Conservation (phyloP, 37 sponge, comb jelly and placozoan species). For the Chondrilla cf. caribensis region DNA sequence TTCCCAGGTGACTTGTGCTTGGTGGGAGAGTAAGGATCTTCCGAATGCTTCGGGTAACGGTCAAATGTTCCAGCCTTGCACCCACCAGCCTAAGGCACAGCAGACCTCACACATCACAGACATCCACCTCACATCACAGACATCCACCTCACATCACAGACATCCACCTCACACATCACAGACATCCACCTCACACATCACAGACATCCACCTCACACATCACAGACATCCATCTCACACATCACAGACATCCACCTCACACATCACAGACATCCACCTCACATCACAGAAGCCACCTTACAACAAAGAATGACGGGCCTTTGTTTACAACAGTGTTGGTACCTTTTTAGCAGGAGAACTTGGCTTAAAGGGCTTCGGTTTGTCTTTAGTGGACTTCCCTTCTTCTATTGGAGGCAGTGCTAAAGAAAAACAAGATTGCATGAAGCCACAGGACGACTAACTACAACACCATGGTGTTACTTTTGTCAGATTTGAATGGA, state of each 20-base stretch:
- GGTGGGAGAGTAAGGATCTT: slow-evolving; percentile 58
- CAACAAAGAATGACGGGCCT: not conserved
- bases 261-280: too few relatives aligned
- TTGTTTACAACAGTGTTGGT: not conserved
- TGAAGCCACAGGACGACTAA: not conserved
- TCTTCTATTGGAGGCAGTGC: slow-evolving; percentile 47
- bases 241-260: too few relatives aligned
- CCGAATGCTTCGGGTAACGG: slow-evolving; percentile 87
- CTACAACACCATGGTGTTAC: slow-evolving; percentile 23
- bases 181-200: too few relatives aligned
- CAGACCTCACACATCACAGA: too few relatives aligned
- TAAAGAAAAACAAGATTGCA: not conserved
- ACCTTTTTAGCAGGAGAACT: slow-evolving; percentile 85
- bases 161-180: too few relatives aligned
- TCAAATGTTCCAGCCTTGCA: slow-evolving; percentile 95
- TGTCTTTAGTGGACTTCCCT: slow-evolving; percentile 23
- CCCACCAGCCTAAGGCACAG: slow-evolving; percentile 52
- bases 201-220: too few relatives aligned
- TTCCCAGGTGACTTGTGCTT: slow-evolving; percentile 4
- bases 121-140: not conserved
- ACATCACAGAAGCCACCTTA: too few relatives aligned
- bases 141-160: not conserved
- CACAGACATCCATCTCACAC: too few relatives aligned
- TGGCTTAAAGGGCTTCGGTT: slow-evolving; percentile 90
- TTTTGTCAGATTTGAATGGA: slow-evolving; percentile 55